A percentile compares a stretch with the other conserved stretches of the same genome.
phyloP scores from a whole-genome alignment of 2,888 invertebrate genomes.

The Eilema depressum region DNA sequence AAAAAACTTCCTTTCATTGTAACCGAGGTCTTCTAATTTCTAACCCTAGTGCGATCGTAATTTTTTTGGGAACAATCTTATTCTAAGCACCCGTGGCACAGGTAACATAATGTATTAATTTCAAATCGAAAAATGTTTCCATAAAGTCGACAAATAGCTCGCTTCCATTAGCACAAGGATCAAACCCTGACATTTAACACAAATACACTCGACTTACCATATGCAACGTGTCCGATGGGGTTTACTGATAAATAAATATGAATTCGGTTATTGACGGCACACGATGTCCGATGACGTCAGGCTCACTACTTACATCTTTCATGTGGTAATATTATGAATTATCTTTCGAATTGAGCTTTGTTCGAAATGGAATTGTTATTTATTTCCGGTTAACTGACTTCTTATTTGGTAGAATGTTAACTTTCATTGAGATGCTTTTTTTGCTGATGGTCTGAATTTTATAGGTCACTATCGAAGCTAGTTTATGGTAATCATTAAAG shows the following conservation, averaged over 20 bases:
- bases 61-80: background rate
- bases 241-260: constrained; percentile 67
- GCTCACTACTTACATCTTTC: constrained; percentile 14
- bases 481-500: no score
- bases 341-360: background rate
- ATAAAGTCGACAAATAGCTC: constrained; percentile 21
- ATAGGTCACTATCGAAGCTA: no score
- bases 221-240: constrained; percentile 63
- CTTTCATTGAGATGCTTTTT: background rate
- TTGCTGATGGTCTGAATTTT: background rate
- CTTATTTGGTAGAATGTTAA: background rate
- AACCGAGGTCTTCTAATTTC: background rate
- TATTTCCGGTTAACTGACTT: background rate
- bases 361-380: background rate
- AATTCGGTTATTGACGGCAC: constrained; percentile 53
- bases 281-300: constrained; percentile 34
- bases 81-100: background rate
- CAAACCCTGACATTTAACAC: constrained; percentile 58
- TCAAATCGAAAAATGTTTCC: background rate
- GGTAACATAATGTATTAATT: background rate
- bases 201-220: constrained; percentile 64
- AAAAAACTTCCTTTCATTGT: background rate
- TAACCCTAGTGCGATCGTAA: background rate
- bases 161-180: constrained; percentile 47
- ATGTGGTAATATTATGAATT: constrained; percentile 5